Percentiles rank a stretch among this genome's conserved stretches.
Evolutionary conservation across 2,888 invertebrate genomes (phyloP).

Genomic region (Cephus pygmeus): DNA sequence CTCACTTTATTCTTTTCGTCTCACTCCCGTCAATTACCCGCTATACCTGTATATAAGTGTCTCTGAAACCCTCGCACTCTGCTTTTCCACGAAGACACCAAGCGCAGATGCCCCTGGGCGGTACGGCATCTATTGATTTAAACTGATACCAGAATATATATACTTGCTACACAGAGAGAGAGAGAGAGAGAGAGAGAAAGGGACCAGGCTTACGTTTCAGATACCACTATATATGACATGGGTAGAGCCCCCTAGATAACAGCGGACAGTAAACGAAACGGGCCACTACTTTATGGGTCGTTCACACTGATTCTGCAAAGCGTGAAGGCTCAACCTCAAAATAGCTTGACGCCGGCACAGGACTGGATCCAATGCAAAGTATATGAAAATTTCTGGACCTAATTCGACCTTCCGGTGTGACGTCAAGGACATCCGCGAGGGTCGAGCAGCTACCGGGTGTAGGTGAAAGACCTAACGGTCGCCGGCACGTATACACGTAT

Average conservation of each 20-base stretch:
- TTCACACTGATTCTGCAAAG: background rate
- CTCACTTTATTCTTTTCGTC: background rate
- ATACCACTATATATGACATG: background rate
- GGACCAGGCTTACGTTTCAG: background rate
- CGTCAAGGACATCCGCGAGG: background rate
- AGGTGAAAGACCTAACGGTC: background rate
- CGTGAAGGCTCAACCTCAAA: background rate
- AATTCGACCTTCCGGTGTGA: background rate
- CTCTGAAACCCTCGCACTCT: background rate
- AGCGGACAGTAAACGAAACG: background rate
- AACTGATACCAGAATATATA: constrained; percentile 20
- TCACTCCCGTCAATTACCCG: background rate
- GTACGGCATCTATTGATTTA: constrained; percentile 25
- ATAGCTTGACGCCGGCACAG: background rate
- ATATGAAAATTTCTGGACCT: background rate
- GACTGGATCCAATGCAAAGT: background rate
- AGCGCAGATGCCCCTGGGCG: constrained; percentile 7
- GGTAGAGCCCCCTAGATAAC: background rate
- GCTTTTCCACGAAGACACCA: background rate
- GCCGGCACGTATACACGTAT: background rate
- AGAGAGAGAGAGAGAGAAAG: background rate
- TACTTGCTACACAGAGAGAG: background rate
- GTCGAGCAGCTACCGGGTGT: background rate
- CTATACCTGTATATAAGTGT: background rate
- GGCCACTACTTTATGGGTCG: background rate